Evolutionary conservation across 2,113 vertebrate genomes (phyloP).

Genomic region (Cisticola juncidis): DNA sequence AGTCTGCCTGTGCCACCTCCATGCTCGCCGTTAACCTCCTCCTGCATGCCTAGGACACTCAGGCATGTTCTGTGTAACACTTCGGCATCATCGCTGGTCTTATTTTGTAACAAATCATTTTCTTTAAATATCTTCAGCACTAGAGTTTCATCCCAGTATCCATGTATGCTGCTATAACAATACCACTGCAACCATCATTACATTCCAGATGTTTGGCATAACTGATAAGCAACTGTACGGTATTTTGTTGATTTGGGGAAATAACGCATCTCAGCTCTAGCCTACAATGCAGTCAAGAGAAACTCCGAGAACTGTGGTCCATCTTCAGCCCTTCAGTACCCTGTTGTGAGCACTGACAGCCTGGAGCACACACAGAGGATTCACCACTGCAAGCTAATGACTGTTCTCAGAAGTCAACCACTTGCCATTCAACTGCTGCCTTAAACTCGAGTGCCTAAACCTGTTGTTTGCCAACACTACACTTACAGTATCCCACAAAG

Average conservation of each 20-base stretch:
- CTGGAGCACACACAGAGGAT: conserved; percentile 69
- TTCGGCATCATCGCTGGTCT: conserved; percentile 61
- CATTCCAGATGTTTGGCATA: conserved; percentile 75
- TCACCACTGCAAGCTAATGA: conserved; percentile 71
- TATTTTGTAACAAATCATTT: conserved; percentile 67
- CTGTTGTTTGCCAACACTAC: conserved; percentile 80
- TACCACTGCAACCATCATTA: conserved; percentile 73
- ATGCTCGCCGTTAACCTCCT: conserved; percentile 83
- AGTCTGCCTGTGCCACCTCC: conserved; percentile 84
- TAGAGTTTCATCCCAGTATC: conserved; percentile 74
- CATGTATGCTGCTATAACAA: conserved; percentile 76
- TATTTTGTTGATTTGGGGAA: conserved; percentile 72
- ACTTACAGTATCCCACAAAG: conserved; percentile 76
- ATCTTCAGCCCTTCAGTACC: conserved; percentile 70
- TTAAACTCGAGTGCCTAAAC: conserved; percentile 86
- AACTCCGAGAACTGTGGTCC: conserved; percentile 68
- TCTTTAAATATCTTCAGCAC: conserved; percentile 67
- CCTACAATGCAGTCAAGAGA: conserved; percentile 64
- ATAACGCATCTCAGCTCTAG: conserved; percentile 74
- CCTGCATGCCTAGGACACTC: conserved; percentile 78
- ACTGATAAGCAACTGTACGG: conserved; percentile 58
- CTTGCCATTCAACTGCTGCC: conserved; percentile 83
- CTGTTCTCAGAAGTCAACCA: conserved; percentile 77
- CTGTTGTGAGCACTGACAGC: conserved; percentile 72
- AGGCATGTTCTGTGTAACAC: conserved; percentile 73